Percentiles rank a stretch among this genome's conserved stretches.
Evolutionary conservation across 2,113 vertebrate genomes (phyloP).

Genomic region (Hippocampus mohnikei): DNA sequence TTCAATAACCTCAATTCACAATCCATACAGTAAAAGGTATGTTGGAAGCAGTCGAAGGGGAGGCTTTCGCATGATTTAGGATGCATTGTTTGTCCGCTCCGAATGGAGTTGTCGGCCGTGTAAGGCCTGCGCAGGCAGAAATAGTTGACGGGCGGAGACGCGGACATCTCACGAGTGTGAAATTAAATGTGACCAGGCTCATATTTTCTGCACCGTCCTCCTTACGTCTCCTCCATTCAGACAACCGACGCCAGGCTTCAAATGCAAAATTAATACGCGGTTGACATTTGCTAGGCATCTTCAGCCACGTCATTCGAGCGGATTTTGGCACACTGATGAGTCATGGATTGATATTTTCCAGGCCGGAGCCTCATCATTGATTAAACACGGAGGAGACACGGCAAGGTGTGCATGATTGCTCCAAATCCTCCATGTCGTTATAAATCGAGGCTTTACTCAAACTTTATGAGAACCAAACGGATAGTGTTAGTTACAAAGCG

Average conservation of each 20-base stretch:
- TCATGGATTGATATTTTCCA: neutral
- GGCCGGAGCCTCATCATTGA: neutral
- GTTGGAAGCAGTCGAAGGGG: neutral
- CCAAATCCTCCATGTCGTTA: neutral
- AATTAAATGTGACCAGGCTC: neutral
- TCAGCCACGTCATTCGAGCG: neutral
- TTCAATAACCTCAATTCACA: neutral
- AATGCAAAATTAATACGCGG: neutral
- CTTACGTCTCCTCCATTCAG: conserved; percentile 4
- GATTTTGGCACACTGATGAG: conserved; percentile 2
- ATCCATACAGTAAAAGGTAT: neutral
- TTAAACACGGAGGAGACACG: neutral
- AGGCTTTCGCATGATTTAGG: neutral
- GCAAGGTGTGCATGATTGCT: neutral
- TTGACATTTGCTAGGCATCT: neutral
- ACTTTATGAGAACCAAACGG: neutral
- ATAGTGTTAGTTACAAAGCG: neutral
- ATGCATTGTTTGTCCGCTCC: conserved; percentile 8
- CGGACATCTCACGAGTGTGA: neutral
- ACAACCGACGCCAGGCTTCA: neutral
- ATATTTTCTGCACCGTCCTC: neutral
- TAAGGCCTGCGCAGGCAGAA: neutral
- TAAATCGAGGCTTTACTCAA: neutral
- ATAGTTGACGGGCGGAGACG: conserved; percentile 1
- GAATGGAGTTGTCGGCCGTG: conserved; percentile 5